Evolutionary conservation across 2,113 vertebrate species (phyloP), one percentile per base, ranked within the genome.

Genomic region (Tympanuchus pallidicinctus): DNA sequence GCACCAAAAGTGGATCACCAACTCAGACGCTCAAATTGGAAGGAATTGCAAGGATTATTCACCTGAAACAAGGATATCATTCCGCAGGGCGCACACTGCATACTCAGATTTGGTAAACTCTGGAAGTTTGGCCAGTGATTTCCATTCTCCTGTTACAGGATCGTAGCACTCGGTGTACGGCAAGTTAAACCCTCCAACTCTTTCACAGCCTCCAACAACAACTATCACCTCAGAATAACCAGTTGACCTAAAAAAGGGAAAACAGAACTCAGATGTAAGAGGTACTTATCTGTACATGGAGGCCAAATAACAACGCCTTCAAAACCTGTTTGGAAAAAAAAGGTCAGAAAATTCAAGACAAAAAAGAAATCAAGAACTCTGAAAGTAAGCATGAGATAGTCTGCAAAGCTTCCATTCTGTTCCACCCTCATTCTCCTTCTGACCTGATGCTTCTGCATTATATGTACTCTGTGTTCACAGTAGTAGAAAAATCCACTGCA

Each of bases 91-190:
- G 16, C 99, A 99, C 67, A 99, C 99, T 0, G 99, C 99, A 64
- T 99, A 99, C 91, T 99, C 99, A 22, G 99, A 99, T 92, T 99
- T 99, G 69, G 99, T 99, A 92, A 99, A 99, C 95, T 99, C 99
- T 6, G 99, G 99, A 43, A 99, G 98, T 94, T 99, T 99, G 74
- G 99, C 98, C 97, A 99, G 98, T 4, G 99, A 99, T 77, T 98
- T 99, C 99, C 99, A 99, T 28, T 99, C 99, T 91, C 99, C 99
- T 48, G 98, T 99, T 82, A 99, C 98, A 13, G 99, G 99, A 92
- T 99, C 99, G 38, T 99, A 99, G 97, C 99, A 99, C 94, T 99
- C 99, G 0, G 98, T 99, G 79, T 99, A 99, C 0, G 99, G 99
- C 92, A 99, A 97, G 96, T 99, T 99, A 97, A 99, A 99, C 43